Evolutionary conservation across 2,888 invertebrate species (phyloP).

Genomic region (Omphaloscelis lunosa): DNA sequence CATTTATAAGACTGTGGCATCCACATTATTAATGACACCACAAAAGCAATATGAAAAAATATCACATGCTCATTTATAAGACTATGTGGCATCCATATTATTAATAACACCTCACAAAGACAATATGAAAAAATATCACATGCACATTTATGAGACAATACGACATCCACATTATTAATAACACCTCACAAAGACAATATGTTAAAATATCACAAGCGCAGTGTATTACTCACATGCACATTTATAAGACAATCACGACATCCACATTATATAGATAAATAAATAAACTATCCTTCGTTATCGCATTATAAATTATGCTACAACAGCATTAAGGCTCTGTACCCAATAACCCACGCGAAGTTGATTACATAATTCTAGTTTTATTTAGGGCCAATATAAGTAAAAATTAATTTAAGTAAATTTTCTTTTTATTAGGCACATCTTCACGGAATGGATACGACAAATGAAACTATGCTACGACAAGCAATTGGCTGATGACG

Average conservation of each 20-base stretch:
- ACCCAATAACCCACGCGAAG: not conserved
- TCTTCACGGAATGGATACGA: slow-evolving; percentile 82
- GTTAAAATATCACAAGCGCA: not conserved
- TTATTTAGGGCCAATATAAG: not conserved
- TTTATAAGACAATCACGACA: not conserved
- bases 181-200: not conserved
- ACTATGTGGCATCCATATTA: not conserved
- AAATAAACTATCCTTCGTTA: too few species aligned
- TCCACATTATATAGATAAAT: not conserved
- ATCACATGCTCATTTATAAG: not conserved
- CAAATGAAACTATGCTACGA: slow-evolving; percentile 82
- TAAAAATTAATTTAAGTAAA: not conserved
- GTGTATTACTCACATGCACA: not conserved
- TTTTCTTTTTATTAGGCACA: slow-evolving; percentile 73
- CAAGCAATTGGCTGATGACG: slow-evolving; percentile 73
- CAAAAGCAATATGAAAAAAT: too few species aligned
- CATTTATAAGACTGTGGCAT: not conserved
- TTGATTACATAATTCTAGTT: not conserved
- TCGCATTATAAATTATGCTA: not conserved
- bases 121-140: not conserved
- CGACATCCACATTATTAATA: not conserved
- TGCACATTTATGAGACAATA: not conserved
- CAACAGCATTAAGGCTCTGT: not conserved
- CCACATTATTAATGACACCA: too few species aligned
- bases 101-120: too few species aligned